Conservation (phyloP, 2,888 invertebrate genomes). For the Cosmorhoe ocellata region DNA sequence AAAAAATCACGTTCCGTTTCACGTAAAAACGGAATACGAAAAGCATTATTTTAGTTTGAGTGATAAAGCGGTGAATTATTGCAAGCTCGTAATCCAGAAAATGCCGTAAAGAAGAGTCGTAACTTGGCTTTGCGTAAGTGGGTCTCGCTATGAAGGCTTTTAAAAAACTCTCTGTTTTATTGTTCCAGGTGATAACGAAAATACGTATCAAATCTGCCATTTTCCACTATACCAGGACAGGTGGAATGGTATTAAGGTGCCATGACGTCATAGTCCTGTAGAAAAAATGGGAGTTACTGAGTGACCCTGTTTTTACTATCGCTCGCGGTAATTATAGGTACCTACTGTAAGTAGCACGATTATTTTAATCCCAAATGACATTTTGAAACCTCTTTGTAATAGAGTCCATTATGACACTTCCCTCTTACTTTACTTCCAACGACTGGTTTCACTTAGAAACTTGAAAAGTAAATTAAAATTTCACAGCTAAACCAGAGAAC, state of each 20-base stretch:
- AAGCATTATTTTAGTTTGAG: slow-evolving; percentile 49
- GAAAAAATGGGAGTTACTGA: too few species aligned
- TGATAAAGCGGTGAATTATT: slow-evolving; percentile 54
- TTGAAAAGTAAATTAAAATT: slow-evolving; percentile 23
- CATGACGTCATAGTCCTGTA: too few species aligned
- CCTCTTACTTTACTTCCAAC: slow-evolving; percentile 5
- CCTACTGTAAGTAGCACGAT: too few species aligned
- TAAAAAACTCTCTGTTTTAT: slow-evolving; percentile 18
- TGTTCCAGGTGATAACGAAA: neutral
- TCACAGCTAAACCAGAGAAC: slow-evolving; percentile 21
- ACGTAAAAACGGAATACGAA: slow-evolving; percentile 14
- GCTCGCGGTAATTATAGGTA: too few species aligned
- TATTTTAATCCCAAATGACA: neutral
- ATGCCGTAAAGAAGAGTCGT: slow-evolving; percentile 34
- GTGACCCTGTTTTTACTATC: too few species aligned
- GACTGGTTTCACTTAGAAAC: slow-evolving; percentile 19
- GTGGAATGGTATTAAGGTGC: too few species aligned
- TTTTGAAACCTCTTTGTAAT: slow-evolving; percentile 1
- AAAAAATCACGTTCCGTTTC: slow-evolving; percentile 15
- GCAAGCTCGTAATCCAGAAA: slow-evolving; percentile 38
- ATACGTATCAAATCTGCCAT: neutral
- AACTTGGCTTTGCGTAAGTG: slow-evolving; percentile 33
- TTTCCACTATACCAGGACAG: too few species aligned
- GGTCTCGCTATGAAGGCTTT: slow-evolving; percentile 29
- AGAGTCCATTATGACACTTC: slow-evolving; percentile 1